Evolutionary conservation across 2,888 invertebrate genomes (phyloP).

Genomic region (Rosalia funebris): DNA sequence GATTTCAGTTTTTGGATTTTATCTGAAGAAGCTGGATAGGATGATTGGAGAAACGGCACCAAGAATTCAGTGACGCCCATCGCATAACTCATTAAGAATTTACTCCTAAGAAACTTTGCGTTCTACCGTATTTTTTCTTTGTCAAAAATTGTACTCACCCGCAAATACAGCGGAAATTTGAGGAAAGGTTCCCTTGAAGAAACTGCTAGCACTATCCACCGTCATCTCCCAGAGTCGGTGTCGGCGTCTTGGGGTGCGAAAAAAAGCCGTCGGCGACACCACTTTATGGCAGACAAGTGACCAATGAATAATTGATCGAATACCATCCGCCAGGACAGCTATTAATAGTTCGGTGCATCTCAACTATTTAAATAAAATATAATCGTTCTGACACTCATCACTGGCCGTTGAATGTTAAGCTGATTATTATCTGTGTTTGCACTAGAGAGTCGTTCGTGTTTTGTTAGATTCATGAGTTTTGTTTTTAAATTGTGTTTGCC

Average conservation of each 20-base stretch:
- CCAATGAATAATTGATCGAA: background rate
- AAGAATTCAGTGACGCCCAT: too few species aligned
- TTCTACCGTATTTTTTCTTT: too few species aligned
- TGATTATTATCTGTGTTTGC: too few species aligned
- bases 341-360: constrained; percentile 6
- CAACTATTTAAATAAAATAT: constrained; percentile 9
- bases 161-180: constrained; percentile 11
- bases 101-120: too few species aligned
- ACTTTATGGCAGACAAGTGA: constrained; percentile 9
- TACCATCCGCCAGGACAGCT: background rate
- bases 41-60: too few species aligned
- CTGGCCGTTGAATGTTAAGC: background rate
- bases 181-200: constrained; percentile 8
- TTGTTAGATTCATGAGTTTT: too few species aligned
- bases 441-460: too few species aligned
- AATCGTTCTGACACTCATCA: background rate
- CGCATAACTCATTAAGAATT: too few species aligned
- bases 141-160: background rate
- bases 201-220: constrained; percentile 6
- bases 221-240: constrained; percentile 7
- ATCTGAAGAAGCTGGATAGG: too few species aligned
- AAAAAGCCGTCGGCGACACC: background rate
- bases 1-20: too few species aligned
- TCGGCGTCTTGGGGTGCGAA: background rate
- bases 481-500: too few species aligned